phyloP scores from a whole-genome alignment of 2,888 invertebrate species.

The Agrotis exclamationis region DNA sequence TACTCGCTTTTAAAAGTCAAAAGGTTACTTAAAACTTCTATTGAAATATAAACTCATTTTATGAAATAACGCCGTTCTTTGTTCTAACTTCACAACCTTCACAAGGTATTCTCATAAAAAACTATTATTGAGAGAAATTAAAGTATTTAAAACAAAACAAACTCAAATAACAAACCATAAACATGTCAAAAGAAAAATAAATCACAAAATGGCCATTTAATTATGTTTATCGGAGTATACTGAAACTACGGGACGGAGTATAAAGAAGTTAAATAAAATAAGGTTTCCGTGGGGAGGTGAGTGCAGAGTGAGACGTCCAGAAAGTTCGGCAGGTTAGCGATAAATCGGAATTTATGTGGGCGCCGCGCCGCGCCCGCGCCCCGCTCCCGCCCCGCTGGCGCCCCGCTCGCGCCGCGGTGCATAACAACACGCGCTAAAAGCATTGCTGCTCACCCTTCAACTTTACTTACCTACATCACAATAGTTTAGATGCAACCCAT shows the following conservation, averaged over 20 bases:
- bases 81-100: slow-evolving; percentile 5
- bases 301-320: slow-evolving; percentile 79
- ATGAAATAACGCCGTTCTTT: slow-evolving; percentile 8
- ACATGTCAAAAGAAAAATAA: slow-evolving; percentile 49
- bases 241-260: slow-evolving; percentile 73
- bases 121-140: not conserved
- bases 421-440: slow-evolving; percentile 78
- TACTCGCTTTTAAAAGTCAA: not conserved
- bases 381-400: slow-evolving; percentile 64
- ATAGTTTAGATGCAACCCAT: slow-evolving; percentile 57
- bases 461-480: slow-evolving; percentile 57
- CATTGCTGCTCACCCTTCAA: slow-evolving; percentile 71
- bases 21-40: not conserved
- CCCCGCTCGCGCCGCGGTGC: slow-evolving; percentile 62
- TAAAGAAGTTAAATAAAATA: slow-evolving; percentile 88
- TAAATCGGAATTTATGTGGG: slow-evolving; percentile 88
- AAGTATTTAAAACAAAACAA: slow-evolving; percentile 1
- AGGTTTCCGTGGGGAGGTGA: slow-evolving; percentile 82
- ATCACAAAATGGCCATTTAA: slow-evolving; percentile 72
- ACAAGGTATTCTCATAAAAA: slow-evolving; percentile 6
- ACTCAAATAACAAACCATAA: slow-evolving; percentile 26
- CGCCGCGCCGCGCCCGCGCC: slow-evolving; percentile 68
- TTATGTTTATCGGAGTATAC: slow-evolving; percentile 76
- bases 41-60: not conserved
- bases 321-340: slow-evolving; percentile 89